Base-by-base conservation (phyloP, 2,113 vertebrate genomes). In the Pseudorectes ferrugineus region DNA sequence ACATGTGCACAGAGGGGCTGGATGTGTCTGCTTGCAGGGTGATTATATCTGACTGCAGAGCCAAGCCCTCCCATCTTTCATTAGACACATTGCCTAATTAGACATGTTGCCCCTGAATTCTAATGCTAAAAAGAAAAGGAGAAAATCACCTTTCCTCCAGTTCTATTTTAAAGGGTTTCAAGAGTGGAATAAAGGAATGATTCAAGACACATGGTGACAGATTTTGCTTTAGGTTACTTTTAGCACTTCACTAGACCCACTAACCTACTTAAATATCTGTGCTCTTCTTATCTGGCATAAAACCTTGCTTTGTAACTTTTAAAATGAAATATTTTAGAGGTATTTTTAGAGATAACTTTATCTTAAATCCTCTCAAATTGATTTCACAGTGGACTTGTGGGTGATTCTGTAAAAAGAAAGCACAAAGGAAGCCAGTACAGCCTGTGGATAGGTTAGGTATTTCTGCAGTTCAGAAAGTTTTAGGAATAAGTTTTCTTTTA, bases 221-320 rank as follows among this genome's bases (percentile, higher is more conserved):
- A 42, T 85, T 94, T 92, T 95, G 84, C 96, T 96, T 85, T 82
- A 71, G 84, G 82, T 95, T 85, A 95, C 85, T 94, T 97, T 85
- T 89, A 95, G 85, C 55, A 36, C 77, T 89, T 88, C 52, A 52
- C 81, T 73, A 89, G 89, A 91, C 93, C 91, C 84, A 66, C 81
- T 97, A 89, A 95, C 95, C 94, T 91, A 93, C 91, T 96, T 95
- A 96, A 70, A 77, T 88, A 70, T 59, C 88, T 55, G 48, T 70
- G 88, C 63, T 88, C 58, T n/a, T 96, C 79, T 58, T 61, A n/a
- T 35, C 67, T 73, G 71, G 43, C 35, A 55, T 59, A 58, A 70
- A 95, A 79, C 71, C 52, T 78, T 68, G 49, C 74, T 88, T 70
- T 73, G 54, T 43, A 25, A 38, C 29, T 89, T 81, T 33, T 68